Conservation (phyloP, 2,797 vertebrate genomes). For the Pelodytes ibericus region DNA sequence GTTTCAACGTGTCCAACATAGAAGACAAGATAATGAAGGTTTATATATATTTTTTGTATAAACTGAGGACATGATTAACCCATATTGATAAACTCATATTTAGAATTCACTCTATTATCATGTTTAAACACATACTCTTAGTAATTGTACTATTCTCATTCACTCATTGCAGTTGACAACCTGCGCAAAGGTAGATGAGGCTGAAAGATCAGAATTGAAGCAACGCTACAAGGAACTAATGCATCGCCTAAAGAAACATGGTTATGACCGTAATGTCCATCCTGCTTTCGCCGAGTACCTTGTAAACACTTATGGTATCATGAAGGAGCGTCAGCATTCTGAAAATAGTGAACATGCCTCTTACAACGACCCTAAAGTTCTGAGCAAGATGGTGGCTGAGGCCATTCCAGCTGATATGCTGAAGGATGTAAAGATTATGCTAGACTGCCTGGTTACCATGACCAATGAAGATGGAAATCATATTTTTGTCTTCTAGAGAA, state of each 20-base stretch:
- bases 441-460: no score
- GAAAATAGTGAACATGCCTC: background rate
- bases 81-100: no score
- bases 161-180: background rate
- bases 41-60: no score
- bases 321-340: constrained; percentile 55
- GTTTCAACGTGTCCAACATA: no score
- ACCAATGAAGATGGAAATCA: constrained; percentile 61
- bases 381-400: constrained; percentile 57
- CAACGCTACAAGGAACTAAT: constrained; percentile 62
- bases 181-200: constrained; percentile 66
- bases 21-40: constrained; percentile 76
- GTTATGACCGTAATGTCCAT: constrained; percentile 65
- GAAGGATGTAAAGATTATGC: constrained; percentile 65
- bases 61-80: no score
- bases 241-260: constrained; percentile 58
- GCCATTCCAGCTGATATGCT: constrained; percentile 58
- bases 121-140: no score
- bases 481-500: constrained; percentile 63
- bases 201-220: constrained; percentile 57
- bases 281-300: constrained; percentile 66
- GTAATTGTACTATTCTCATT: no score
- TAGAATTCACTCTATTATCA: no score
- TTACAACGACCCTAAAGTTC: constrained; percentile 56
- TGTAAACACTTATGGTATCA: constrained; percentile 71